Evolutionary conservation across 2,888 invertebrate species (phyloP).

Genomic region (Sesia apiformis): DNA sequence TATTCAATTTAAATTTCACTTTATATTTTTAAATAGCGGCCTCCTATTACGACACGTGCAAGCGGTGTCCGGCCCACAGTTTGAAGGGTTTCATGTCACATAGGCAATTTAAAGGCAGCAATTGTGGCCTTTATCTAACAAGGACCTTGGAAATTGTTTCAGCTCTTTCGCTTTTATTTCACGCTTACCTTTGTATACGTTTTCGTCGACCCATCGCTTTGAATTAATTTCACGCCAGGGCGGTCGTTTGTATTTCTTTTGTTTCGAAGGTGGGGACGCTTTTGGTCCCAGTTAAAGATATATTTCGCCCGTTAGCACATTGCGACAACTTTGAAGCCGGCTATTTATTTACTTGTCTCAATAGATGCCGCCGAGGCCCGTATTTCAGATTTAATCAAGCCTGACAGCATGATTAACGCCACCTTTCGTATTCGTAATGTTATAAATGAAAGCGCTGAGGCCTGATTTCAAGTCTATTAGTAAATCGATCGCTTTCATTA

Average conservation of each 20-base stretch:
- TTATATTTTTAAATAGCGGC: not conserved
- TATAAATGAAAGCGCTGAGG: constrained; percentile 38
- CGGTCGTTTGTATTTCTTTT: constrained; percentile 62
- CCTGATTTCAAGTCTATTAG: constrained; percentile 33
- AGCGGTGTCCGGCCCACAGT: not conserved
- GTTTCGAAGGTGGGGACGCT: constrained; percentile 48
- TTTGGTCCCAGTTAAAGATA: constrained; percentile 51
- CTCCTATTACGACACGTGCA: not conserved
- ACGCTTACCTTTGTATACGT: constrained; percentile 59
- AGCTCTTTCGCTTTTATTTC: constrained; percentile 54
- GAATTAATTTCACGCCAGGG: constrained; percentile 61
- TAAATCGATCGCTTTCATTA: constrained; percentile 8
- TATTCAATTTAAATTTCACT: no score
- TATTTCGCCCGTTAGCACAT: constrained; percentile 60
- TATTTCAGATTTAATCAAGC: constrained; percentile 67
- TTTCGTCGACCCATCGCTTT: constrained; percentile 59
- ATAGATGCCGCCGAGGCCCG: constrained; percentile 52
- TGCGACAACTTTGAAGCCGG: constrained; percentile 55
- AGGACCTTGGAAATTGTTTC: constrained; percentile 50
- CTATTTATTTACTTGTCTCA: constrained; percentile 63
- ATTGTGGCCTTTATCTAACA: constrained; percentile 47
- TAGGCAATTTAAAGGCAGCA: constrained; percentile 40
- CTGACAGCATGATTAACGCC: constrained; percentile 59
- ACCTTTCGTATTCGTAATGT: constrained; percentile 44
- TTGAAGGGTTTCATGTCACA: constrained; percentile 16